A percentile compares a stretch with the other conserved stretches of the same genome.
Evolutionary conservation across 2,113 vertebrate genomes (phyloP).

Genomic region (Neogale vison): DNA sequence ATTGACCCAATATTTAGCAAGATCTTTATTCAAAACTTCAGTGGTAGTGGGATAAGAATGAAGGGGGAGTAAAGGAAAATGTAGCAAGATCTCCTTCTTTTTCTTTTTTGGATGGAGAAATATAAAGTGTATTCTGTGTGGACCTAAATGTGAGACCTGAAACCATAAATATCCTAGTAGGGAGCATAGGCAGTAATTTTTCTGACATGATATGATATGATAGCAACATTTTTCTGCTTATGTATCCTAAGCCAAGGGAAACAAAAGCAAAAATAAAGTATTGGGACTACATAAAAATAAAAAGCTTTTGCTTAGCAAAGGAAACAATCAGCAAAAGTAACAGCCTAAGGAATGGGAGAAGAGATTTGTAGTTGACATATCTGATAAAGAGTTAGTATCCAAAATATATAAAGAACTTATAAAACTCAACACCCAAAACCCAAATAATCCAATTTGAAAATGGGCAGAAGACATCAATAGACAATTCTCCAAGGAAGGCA

Average conservation of each 20-base stretch:
- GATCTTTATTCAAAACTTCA: background rate
- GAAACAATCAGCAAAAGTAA: background rate
- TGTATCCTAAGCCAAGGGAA: background rate
- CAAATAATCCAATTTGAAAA: background rate
- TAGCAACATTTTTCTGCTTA: background rate
- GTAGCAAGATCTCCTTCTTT: background rate
- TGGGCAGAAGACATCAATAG: background rate
- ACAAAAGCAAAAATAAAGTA: background rate
- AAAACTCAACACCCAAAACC: background rate
- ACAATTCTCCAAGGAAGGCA: background rate
- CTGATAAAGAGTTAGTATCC: background rate
- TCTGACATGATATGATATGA: background rate
- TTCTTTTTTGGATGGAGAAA: background rate
- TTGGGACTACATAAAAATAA: background rate
- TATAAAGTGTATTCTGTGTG: background rate
- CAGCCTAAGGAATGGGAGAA: background rate
- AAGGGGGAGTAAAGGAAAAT: background rate
- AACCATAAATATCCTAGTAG: background rate
- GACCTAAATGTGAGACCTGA: background rate
- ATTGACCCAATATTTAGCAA: background rate
- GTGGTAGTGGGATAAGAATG: background rate
- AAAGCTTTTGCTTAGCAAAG: background rate
- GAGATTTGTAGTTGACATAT: background rate
- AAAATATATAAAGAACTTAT: background rate
- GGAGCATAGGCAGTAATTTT: background rate